Evolutionary conservation across 1,140 invertebrate genomes (phyloP).

Genomic region (Zaprionus kolodkinae): DNA sequence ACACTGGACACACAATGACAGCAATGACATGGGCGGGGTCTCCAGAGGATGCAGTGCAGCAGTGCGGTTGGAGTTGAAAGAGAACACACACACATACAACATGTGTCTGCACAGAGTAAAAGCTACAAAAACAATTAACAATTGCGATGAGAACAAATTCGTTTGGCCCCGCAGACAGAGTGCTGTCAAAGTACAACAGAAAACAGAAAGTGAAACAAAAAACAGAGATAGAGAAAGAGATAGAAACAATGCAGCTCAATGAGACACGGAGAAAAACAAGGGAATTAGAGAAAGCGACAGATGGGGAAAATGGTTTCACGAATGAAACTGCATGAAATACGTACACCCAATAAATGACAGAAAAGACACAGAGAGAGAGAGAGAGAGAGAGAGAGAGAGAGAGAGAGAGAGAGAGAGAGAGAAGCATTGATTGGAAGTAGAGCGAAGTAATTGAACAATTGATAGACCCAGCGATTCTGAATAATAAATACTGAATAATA

Average conservation of each 20-base stretch:
- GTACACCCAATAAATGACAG: neutral
- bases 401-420: too few species aligned
- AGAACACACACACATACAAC: neutral
- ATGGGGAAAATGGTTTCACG: neutral
- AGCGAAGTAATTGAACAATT: neutral
- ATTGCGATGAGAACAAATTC: conserved; percentile 8
- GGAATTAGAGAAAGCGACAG: neutral
- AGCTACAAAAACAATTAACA: conserved; percentile 7
- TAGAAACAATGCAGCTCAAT: neutral
- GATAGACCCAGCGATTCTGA: neutral
- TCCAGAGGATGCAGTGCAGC: neutral
- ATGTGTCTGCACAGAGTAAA: conserved; percentile 1
- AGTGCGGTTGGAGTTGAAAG: neutral
- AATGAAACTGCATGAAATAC: neutral
- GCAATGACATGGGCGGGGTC: neutral
- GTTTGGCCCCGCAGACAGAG: conserved; percentile 5
- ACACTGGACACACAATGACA: conserved; percentile 4
- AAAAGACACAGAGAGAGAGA: too few species aligned
- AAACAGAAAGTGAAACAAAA: neutral
- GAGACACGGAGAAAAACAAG: neutral
- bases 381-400: neutral
- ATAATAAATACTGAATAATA: neutral
- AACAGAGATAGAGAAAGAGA: neutral
- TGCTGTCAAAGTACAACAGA: neutral
- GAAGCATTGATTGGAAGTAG: neutral